Evolutionary conservation across 2,888 invertebrate genomes (phyloP).

Genomic region (Tetanocera ferruginea): DNA sequence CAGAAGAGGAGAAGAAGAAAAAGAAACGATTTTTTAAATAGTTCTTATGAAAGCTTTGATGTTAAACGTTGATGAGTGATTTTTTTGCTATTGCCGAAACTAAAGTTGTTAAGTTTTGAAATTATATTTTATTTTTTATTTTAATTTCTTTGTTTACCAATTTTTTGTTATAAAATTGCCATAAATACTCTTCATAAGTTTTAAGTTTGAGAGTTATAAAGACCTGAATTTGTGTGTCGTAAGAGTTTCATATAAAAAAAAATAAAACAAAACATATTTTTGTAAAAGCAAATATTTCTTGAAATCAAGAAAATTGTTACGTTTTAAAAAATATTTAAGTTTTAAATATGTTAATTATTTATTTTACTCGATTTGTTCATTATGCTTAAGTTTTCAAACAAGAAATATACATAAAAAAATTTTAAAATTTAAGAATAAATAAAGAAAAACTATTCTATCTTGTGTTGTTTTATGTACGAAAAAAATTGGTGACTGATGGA

Average conservation of each 20-base stretch:
- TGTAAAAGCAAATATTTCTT: background rate
- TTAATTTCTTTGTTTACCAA: background rate
- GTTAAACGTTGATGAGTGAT: background rate
- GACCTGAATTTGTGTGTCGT: conserved; percentile 38
- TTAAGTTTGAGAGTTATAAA: conserved; percentile 44
- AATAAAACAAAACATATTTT: background rate
- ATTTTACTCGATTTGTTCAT: background rate
- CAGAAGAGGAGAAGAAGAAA: conserved; percentile 55
- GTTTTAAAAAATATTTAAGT: background rate
- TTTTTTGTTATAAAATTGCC: background rate
- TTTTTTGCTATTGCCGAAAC: background rate
- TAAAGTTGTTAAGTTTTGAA: background rate
- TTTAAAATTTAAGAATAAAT: background rate
- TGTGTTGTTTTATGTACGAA: too few species aligned
- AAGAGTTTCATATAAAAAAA: background rate
- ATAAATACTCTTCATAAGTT: background rate
- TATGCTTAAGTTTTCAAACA: background rate
- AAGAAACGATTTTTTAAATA: conserved; percentile 61
- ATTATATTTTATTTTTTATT: conserved; percentile 7
- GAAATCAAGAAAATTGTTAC: too few species aligned
- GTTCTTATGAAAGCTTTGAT: background rate
- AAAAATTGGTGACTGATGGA: too few species aligned
- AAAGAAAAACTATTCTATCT: background rate
- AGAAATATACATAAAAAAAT: background rate
- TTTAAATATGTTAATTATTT: background rate